A percentile compares a stretch with the other conserved stretches of the same genome.
Evolutionary conservation across 2,797 vertebrate species (phyloP).

Genomic region (Diglossa cyanea): DNA sequence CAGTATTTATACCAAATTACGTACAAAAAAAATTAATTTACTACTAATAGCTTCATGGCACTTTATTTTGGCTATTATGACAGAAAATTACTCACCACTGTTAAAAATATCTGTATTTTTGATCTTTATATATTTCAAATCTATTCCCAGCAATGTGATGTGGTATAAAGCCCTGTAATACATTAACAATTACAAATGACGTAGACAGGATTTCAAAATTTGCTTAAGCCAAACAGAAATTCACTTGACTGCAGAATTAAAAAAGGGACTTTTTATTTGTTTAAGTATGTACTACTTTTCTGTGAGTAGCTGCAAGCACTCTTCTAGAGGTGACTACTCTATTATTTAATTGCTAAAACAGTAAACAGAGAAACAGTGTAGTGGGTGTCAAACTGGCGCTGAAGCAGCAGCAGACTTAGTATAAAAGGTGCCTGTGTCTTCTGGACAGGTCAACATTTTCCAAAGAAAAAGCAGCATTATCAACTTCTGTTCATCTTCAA

Average conservation of each 20-base stretch:
- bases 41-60: slow-evolving; percentile 66
- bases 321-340: neutral
- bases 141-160: slow-evolving; percentile 48
- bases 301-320: slow-evolving; percentile 7
- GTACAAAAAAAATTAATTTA: slow-evolving; percentile 72
- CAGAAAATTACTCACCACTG: slow-evolving; percentile 67
- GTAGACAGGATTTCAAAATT: slow-evolving; percentile 30
- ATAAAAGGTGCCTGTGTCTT: neutral
- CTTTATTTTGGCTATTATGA: slow-evolving; percentile 67
- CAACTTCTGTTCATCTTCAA: neutral
- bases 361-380: neutral
- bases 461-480: neutral
- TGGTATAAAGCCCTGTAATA: slow-evolving; percentile 22
- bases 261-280: neutral
- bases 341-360: slow-evolving; percentile 7
- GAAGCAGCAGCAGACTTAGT: neutral
- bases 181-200: slow-evolving; percentile 37
- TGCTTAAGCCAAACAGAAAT: slow-evolving; percentile 1
- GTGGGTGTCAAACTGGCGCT: neutral
- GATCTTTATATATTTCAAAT: slow-evolving; percentile 33
- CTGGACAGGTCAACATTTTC: neutral
- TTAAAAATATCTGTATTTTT: slow-evolving; percentile 57
- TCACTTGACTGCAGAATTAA: neutral
- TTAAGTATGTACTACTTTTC: neutral
- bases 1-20: slow-evolving; percentile 72